These are phyloP conservation scores for Lepidocyrtoides sp. DNA, from an alignment of 2,888 invertebrate species.

Conservation along the genomic window DNA sequence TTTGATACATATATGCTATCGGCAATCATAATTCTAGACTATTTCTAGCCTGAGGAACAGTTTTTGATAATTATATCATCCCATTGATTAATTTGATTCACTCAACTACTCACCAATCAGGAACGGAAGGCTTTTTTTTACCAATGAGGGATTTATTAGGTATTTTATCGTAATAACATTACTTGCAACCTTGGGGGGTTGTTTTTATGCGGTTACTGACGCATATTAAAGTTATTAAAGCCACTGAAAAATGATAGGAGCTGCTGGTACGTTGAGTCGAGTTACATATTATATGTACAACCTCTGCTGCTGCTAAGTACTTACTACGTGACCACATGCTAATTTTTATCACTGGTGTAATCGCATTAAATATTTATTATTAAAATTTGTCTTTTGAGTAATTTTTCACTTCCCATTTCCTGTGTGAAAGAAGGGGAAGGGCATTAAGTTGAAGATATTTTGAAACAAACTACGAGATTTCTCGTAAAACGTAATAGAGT, in stretches of 20 bases:
- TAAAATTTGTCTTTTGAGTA: conserved; percentile 31
- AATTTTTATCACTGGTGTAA: conserved; percentile 33
- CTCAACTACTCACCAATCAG: neutral
- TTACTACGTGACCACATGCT: neutral
- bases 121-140: neutral
- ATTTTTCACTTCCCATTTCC: conserved; percentile 69
- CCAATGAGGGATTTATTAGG: neutral
- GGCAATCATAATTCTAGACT: too few relatives aligned
- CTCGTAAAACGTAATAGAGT: conserved; percentile 19
- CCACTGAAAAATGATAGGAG: neutral
- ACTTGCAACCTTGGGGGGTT: conserved; percentile 29
- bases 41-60: too few relatives aligned
- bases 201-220: conserved; percentile 53
- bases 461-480: neutral
- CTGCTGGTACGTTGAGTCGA: neutral
- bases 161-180: neutral
- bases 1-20: too few relatives aligned
- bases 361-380: conserved; percentile 40
- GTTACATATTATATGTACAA: too few relatives aligned
- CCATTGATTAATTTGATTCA: neutral
- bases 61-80: conserved; percentile 21
- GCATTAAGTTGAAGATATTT: neutral
- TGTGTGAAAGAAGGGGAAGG: conserved; percentile 51
- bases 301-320: neutral
- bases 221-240: conserved; percentile 28